Percentiles rank a stretch among this genome's conserved stretches.
Conservation (phyloP, 2,888 invertebrate species). For the Theretra japonica region DNA sequence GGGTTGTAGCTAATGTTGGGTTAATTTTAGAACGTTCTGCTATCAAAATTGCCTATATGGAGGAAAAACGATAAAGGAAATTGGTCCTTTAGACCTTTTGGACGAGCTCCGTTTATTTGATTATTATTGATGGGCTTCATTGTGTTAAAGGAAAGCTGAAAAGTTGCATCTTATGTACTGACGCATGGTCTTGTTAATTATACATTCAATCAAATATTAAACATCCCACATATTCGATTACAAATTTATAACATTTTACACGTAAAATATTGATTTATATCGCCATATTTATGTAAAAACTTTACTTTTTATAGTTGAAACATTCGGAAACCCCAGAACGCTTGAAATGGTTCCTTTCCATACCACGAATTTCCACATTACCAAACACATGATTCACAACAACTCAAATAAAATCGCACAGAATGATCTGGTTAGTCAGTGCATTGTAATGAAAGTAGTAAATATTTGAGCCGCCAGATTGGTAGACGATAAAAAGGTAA, state of each 20-base stretch:
- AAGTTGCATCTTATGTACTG: too few species aligned
- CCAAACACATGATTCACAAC: conserved; percentile 1
- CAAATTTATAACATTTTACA: too few species aligned
- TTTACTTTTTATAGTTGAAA: not conserved
- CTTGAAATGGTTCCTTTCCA: not conserved
- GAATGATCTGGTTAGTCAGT: not conserved
- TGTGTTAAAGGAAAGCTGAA: too few species aligned
- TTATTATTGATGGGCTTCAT: too few species aligned
- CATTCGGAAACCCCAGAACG: not conserved
- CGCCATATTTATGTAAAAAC: too few species aligned
- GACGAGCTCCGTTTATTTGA: too few species aligned
- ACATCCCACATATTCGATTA: too few species aligned
- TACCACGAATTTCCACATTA: not conserved
- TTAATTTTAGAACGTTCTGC: not conserved
- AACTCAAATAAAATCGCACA: not conserved
- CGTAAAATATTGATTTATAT: too few species aligned
- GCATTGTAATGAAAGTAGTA: conserved; percentile 23
- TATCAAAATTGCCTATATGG: not conserved
- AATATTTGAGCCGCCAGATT: conserved; percentile 4
- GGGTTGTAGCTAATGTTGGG: not conserved
- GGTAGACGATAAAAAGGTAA: conserved; percentile 24
- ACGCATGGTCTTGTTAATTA: too few species aligned
- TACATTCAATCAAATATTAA: too few species aligned
- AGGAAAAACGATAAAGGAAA: too few species aligned
- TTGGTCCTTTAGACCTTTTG: too few species aligned